Evolutionary conservation across 2,888 invertebrate species (phyloP).

Genomic region (Hermaeophaga mercurialis): DNA sequence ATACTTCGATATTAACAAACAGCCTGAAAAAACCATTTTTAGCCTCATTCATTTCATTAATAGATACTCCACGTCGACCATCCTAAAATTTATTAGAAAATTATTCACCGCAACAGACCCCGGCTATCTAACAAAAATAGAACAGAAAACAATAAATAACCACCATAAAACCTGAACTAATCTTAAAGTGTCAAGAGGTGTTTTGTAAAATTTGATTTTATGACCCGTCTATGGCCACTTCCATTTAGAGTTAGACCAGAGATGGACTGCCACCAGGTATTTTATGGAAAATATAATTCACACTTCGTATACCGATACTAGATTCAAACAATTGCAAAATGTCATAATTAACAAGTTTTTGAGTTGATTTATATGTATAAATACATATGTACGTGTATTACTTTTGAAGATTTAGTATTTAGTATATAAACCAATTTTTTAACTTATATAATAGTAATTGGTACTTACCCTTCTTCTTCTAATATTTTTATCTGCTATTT

Average conservation of each 20-base stretch:
- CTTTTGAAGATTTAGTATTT: too few species aligned
- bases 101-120: slow-evolving; percentile 20
- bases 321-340: too few species aligned
- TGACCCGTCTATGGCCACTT: slow-evolving; percentile 34
- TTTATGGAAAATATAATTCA: too few species aligned
- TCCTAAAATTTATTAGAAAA: slow-evolving; percentile 27
- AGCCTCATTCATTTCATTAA: slow-evolving; percentile 29
- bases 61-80: slow-evolving; percentile 31
- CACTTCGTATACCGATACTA: too few species aligned
- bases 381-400: too few species aligned
- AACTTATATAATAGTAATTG: too few species aligned
- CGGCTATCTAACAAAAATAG: slow-evolving; percentile 30
- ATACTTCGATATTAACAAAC: slow-evolving; percentile 19
- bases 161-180: slow-evolving; percentile 32
- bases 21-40: slow-evolving; percentile 26
- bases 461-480: too few species aligned
- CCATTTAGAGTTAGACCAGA: slow-evolving; percentile 19
- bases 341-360: too few species aligned
- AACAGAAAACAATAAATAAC: slow-evolving; percentile 30
- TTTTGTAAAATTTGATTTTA: slow-evolving; percentile 35
- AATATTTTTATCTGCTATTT: too few species aligned
- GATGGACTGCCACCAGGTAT: not conserved
- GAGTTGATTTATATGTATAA: too few species aligned
- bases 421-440: too few species aligned
- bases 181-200: slow-evolving; percentile 32